Percentiles rank a stretch among this genome's conserved stretches.
Conservation (phyloP, 2,888 invertebrate genomes). For the Calameuta idolon region DNA sequence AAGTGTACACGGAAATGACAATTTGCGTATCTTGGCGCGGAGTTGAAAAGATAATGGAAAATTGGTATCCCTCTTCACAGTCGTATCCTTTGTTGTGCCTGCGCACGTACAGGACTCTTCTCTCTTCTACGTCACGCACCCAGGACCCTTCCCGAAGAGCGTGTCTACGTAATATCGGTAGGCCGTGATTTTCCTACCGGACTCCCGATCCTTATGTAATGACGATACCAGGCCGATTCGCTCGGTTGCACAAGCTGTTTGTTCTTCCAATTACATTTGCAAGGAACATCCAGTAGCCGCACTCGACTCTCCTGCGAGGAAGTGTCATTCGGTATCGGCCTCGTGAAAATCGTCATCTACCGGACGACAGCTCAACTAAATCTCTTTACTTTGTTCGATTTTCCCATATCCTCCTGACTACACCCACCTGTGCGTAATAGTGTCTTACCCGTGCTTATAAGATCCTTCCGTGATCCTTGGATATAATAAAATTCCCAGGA, state of each 20-base stretch:
- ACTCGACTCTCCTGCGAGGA: not conserved
- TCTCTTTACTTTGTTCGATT: not conserved
- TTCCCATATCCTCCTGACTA: not conserved
- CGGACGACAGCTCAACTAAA: not conserved
- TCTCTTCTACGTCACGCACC: not conserved
- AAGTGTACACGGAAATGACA: not conserved
- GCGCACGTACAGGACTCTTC: not conserved
- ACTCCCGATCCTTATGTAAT: conserved; percentile 45
- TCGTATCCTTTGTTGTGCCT: not conserved
- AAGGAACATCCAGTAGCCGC: not conserved
- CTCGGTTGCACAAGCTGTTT: conserved; percentile 51
- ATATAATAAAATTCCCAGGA: not conserved
- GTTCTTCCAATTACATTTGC: conserved; percentile 35
- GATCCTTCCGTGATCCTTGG: not conserved
- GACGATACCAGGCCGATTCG: conserved; percentile 30
- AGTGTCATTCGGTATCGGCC: not conserved
- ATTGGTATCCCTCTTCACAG: not conserved
- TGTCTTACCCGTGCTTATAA: not conserved
- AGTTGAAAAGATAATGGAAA: not conserved
- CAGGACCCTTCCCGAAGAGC: not conserved
- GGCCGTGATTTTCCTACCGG: conserved; percentile 36
- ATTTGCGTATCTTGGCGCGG: not conserved
- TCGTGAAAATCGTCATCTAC: not conserved
- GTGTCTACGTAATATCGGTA: conserved; percentile 26
- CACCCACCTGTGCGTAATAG: too few relatives aligned